phyloP scores from a whole-genome alignment of 2,113 vertebrate genomes.

The Podilymbus podiceps region DNA sequence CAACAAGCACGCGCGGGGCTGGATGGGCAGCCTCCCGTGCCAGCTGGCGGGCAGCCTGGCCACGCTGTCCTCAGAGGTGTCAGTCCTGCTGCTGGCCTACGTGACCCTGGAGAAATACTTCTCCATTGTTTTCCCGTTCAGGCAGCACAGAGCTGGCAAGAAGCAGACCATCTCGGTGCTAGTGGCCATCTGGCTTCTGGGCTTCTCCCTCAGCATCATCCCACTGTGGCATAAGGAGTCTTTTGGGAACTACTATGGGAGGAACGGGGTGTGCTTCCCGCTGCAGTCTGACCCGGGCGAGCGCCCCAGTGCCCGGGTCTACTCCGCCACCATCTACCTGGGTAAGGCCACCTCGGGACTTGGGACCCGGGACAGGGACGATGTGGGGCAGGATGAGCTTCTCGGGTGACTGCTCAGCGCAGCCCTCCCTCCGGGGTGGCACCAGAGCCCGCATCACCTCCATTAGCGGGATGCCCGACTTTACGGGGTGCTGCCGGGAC shows the following conservation, averaged over 20 bases:
- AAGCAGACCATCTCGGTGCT: conserved; percentile 60
- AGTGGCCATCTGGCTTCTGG: conserved; percentile 67
- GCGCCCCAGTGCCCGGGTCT: conserved; percentile 53
- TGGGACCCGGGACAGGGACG: fast-evolving
- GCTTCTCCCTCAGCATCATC: conserved; percentile 63
- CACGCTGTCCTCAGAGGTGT: conserved; percentile 72
- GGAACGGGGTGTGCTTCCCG: conserved; percentile 72
- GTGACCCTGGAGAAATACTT: conserved; percentile 73
- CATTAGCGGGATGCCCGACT: not conserved
- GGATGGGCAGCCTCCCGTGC: conserved; percentile 73
- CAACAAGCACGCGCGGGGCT: conserved; percentile 68
- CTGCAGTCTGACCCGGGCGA: conserved; percentile 60
- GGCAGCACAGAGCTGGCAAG: conserved; percentile 48
- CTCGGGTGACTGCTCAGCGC: not conserved
- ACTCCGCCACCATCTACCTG: conserved; percentile 67
- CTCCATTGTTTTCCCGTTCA: conserved; percentile 73
- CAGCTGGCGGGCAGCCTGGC: conserved; percentile 73
- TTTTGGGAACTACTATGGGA: conserved; percentile 71
- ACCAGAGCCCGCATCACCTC: fast-evolving
- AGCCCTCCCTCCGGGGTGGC: not conserved
- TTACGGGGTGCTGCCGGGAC: fast-evolving
- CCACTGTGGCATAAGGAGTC: conserved; percentile 62
- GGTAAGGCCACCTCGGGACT: not conserved
- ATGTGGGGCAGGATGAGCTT: not conserved
- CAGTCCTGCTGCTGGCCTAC: conserved; percentile 72